phyloP scores from a whole-genome alignment of 1,140 invertebrate genomes.

The Caerostris darwini region DNA sequence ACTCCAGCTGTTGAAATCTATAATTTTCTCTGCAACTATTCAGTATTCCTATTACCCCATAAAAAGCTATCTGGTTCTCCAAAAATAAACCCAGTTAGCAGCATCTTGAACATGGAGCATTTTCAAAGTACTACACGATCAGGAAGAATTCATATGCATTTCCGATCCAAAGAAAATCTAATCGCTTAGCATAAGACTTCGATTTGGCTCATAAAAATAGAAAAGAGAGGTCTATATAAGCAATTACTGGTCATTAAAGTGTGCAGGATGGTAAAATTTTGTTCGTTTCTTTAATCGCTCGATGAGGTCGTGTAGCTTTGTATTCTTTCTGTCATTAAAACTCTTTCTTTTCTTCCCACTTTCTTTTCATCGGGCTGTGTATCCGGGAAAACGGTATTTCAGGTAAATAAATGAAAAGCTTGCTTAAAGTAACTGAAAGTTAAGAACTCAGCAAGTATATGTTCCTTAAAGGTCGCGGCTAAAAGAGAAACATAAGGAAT shows the following conservation, averaged over 20 bases:
- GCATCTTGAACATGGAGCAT: not conserved
- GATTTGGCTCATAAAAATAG: constrained; percentile 54
- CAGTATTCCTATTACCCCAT: not conserved
- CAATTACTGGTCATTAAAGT: constrained; percentile 61
- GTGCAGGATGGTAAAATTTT: constrained; percentile 29
- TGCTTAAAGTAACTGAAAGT: too few species aligned
- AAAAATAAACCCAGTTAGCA: not conserved
- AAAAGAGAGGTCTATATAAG: constrained; percentile 54
- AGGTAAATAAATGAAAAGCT: too few species aligned
- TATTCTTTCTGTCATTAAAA: too few species aligned
- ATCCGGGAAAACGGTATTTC: too few species aligned
- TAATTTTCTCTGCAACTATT: not conserved
- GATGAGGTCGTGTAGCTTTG: too few species aligned
- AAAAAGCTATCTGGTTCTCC: not conserved
- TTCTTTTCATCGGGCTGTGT: too few species aligned
- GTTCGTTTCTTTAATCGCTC: constrained; percentile 51
- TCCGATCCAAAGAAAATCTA: constrained; percentile 22
- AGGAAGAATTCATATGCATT: not conserved
- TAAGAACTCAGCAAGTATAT: too few species aligned
- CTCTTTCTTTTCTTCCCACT: too few species aligned
- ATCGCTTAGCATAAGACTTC: constrained; percentile 70
- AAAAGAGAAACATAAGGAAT: too few species aligned
- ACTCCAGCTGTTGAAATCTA: not conserved
- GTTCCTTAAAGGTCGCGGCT: too few species aligned
- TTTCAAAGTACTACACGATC: not conserved